Percentiles rank a stretch among this genome's conserved stretches.
phyloP scores from a whole-genome alignment of 2,113 vertebrate species.

The Platichthys stellatus region DNA sequence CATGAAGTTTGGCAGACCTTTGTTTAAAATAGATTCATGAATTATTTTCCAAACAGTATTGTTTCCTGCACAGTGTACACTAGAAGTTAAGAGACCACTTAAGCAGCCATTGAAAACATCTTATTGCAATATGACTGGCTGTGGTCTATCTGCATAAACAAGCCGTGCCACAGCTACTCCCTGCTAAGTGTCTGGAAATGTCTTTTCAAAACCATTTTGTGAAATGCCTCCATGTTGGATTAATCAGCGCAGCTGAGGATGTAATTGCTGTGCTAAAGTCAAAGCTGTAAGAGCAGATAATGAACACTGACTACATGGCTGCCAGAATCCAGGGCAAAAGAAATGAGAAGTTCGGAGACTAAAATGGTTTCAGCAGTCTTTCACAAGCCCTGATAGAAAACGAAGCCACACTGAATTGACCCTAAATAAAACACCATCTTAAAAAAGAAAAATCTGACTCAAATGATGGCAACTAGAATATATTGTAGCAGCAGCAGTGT shows the following conservation, averaged over 20 bases:
- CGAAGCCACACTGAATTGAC: constrained; percentile 27
- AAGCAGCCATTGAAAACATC: constrained; percentile 74
- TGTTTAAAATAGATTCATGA: constrained; percentile 68
- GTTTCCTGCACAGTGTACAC: constrained; percentile 59
- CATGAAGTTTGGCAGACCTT: constrained; percentile 57
- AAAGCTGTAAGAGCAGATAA: constrained; percentile 84
- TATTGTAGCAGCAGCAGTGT: not conserved
- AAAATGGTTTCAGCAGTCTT: constrained; percentile 52
- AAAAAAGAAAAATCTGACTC: not conserved
- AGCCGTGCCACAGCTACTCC: constrained; percentile 71
- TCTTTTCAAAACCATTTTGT: constrained; percentile 77
- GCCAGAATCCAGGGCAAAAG: constrained; percentile 72
- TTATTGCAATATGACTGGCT: constrained; percentile 75
- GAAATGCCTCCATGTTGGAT: constrained; percentile 81
- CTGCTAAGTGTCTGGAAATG: constrained; percentile 77
- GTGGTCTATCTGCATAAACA: constrained; percentile 76
- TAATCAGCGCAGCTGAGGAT: constrained; percentile 83
- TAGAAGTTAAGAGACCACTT: constrained; percentile 77
- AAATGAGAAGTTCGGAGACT: constrained; percentile 67
- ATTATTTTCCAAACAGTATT: constrained; percentile 54
- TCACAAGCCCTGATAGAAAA: constrained; percentile 29
- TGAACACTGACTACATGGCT: constrained; percentile 73
- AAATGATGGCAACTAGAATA: not conserved
- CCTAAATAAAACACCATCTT: not conserved
- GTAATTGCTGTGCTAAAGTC: constrained; percentile 82